These are phyloP conservation scores for Lepus townsendii DNA, from an alignment of 2,797 vertebrate species.

Conservation along the genomic window DNA sequence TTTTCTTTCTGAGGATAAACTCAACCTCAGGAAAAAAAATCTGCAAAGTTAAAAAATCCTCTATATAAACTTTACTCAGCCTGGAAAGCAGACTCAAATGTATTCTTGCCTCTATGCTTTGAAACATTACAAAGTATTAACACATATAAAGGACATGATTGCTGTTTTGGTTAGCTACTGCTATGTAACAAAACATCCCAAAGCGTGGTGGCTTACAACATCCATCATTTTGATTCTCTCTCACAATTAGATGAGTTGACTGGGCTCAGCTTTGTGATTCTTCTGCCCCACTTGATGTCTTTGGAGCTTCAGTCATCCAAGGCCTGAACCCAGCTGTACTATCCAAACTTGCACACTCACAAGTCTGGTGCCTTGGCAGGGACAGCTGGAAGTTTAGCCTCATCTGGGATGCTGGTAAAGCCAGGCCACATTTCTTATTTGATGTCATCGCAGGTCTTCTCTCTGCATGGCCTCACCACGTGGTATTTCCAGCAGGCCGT, in stretches of 20 bases:
- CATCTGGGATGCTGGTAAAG: neutral
- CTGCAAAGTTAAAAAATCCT: neutral
- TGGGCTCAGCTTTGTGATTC: neutral
- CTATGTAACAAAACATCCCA: neutral
- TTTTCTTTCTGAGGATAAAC: constrained; percentile 25
- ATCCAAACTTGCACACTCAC: neutral
- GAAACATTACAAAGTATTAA: constrained; percentile 28
- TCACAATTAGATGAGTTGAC: neutral
- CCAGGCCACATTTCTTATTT: neutral
- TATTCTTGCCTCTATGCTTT: constrained; percentile 62
- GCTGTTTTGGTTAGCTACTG: neutral
- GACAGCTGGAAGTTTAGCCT: neutral
- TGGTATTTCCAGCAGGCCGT: neutral
- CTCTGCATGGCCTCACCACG: neutral
- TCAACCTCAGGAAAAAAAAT: neutral
- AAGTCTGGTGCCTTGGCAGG: neutral
- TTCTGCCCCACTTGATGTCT: neutral
- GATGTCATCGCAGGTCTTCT: neutral
- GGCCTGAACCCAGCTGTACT: neutral
- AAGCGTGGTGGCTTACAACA: neutral
- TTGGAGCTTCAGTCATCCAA: neutral
- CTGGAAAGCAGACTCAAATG: constrained; percentile 20
- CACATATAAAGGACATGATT: neutral
- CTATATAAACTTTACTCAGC: neutral
- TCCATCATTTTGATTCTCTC: neutral